These are phyloP conservation scores for Artibeus jamaicensis DNA, from an alignment of 2,797 vertebrate genomes.

Conservation along the genomic window DNA sequence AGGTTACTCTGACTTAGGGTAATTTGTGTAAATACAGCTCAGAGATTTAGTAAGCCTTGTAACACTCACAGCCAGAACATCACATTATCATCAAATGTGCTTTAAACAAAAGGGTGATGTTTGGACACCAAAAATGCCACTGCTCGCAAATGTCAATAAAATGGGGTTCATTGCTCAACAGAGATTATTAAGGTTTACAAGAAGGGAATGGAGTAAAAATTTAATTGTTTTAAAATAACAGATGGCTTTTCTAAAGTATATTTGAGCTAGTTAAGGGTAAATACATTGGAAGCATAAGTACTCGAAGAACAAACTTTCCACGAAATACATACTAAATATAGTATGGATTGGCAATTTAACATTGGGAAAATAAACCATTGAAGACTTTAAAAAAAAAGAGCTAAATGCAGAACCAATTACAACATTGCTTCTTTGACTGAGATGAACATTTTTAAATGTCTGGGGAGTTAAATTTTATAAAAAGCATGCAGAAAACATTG, in stretches of 20 bases:
- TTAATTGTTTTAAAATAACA: background rate
- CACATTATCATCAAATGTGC: background rate
- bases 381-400: background rate
- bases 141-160: background rate
- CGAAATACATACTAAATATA: constrained; percentile 14
- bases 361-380: background rate
- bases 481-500: background rate
- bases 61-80: background rate
- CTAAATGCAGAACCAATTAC: constrained; percentile 29
- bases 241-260: background rate
- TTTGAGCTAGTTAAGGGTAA: constrained; percentile 17
- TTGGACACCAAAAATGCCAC: background rate
- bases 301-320: constrained; percentile 17
- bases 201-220: background rate
- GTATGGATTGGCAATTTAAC: background rate
- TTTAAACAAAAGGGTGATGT: background rate
- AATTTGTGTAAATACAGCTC: background rate
- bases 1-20: background rate
- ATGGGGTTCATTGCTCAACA: background rate
- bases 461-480: constrained; percentile 17
- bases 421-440: constrained; percentile 8
- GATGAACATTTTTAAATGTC: background rate
- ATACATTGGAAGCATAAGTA: background rate
- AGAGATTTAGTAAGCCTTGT: background rate
- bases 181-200: background rate